Conservation (phyloP, 2,113 vertebrate genomes). For the Rhinolophus sinicus region DNA sequence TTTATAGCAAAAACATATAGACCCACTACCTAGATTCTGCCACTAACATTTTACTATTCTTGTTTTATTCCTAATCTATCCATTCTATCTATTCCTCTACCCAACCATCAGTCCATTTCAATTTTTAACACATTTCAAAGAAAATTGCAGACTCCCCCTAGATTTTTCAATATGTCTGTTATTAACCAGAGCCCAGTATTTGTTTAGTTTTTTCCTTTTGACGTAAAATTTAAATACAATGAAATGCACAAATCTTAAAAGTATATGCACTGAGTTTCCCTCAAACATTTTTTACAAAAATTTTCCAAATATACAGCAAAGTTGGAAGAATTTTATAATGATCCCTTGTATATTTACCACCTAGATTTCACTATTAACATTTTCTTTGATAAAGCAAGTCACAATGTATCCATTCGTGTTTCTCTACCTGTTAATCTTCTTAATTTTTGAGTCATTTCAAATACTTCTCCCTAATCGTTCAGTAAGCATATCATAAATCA, state of each 20-base stretch:
- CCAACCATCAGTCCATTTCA: background rate
- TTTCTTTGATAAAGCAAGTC: background rate
- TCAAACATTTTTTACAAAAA: background rate
- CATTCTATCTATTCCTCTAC: background rate
- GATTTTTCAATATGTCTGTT: background rate
- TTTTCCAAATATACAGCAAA: background rate
- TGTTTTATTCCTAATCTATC: background rate
- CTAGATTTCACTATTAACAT: background rate
- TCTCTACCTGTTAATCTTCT: background rate
- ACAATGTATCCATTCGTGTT: background rate
- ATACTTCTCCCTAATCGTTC: background rate
- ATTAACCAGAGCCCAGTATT: slow-evolving; percentile 3
- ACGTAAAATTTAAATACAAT: background rate
- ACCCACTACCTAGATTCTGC: background rate
- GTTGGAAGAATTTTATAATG: background rate
- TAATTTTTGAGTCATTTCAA: background rate
- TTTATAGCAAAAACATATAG: background rate
- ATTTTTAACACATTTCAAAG: slow-evolving; percentile 24
- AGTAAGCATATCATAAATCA: background rate
- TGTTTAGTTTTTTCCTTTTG: background rate
- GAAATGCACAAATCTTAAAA: background rate
- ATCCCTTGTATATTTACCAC: background rate
- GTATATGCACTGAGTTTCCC: background rate
- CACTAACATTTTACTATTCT: background rate
- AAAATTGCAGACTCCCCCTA: background rate